A percentile compares a stretch with the other conserved stretches of the same genome.
phyloP scores from a whole-genome alignment of 2,113 vertebrate genomes.

The Myotis brandtii region DNA sequence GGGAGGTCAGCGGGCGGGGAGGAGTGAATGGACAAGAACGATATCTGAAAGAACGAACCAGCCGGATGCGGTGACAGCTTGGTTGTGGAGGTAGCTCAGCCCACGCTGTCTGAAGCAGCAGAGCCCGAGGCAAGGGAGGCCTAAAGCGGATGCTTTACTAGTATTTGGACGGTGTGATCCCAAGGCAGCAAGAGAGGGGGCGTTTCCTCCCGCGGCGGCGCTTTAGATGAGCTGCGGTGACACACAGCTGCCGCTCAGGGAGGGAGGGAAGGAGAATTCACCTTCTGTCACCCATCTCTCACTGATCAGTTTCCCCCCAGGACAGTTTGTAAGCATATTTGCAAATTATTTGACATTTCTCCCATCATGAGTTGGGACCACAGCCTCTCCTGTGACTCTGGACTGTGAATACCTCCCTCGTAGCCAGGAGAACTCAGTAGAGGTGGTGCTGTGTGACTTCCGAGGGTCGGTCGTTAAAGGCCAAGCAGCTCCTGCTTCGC shows the following conservation, averaged over 20 bases:
- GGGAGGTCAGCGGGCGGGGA: background rate
- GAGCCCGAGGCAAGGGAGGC: background rate
- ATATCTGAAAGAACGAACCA: background rate
- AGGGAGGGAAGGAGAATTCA: no score
- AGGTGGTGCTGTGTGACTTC: background rate
- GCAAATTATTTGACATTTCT: background rate
- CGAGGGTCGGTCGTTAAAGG: background rate
- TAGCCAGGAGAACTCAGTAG: background rate
- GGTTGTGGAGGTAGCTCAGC: background rate
- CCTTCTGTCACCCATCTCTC: background rate
- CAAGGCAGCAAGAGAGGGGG: background rate
- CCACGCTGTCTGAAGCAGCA: background rate
- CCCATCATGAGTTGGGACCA: background rate
- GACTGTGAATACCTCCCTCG: background rate
- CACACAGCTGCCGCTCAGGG: background rate
- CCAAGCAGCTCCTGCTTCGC: accelerated
- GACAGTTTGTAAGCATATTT: background rate
- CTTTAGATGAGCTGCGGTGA: background rate
- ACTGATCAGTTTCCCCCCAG: background rate
- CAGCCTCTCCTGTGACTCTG: background rate
- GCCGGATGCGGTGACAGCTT: background rate
- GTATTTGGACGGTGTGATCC: accelerated
- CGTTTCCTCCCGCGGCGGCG: accelerated
- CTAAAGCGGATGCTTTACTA: background rate
- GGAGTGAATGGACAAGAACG: background rate